phyloP scores from a whole-genome alignment of 37 sponge, comb jelly and placozoan genomes.

The Amphimedon queenslandica region DNA sequence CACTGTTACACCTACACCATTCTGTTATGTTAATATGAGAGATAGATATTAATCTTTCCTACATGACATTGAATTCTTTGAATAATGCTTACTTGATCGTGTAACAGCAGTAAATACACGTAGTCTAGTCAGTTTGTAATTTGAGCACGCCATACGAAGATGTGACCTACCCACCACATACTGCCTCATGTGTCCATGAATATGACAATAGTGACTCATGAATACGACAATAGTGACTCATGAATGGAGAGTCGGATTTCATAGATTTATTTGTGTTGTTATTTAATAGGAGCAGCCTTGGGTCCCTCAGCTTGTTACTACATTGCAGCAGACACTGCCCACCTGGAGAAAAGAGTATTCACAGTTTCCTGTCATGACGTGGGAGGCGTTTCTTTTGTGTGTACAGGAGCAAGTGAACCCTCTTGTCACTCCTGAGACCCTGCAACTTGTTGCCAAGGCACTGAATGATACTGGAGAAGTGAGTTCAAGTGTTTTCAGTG shows the following conservation, averaged over 20 bases:
- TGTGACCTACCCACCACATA: no score
- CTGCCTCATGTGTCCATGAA: not conserved
- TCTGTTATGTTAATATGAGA: no score
- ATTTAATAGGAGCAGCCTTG: slow-evolving; percentile 28
- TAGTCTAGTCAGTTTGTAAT: no score
- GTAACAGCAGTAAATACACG: no score
- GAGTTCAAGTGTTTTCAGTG: not conserved
- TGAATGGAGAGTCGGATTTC: no score
- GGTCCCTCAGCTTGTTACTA: slow-evolving; percentile 41
- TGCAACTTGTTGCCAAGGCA: slow-evolving; percentile 26
- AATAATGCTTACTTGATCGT: no score
- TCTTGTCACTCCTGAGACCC: slow-evolving; percentile 57
- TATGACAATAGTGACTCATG: no score
- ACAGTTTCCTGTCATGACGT: slow-evolving; percentile 69
- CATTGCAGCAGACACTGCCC: slow-evolving; percentile 36
- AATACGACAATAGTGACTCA: no score
- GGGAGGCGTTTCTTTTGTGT: slow-evolving; percentile 50
- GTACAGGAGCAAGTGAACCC: slow-evolving; percentile 63
- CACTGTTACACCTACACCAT: no score
- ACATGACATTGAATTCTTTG: no score
- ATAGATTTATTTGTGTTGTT: not conserved
- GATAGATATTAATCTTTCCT: no score
- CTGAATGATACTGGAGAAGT: slow-evolving; percentile 87
- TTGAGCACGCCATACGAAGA: no score
- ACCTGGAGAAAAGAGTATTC: slow-evolving; percentile 58